A percentile compares a stretch with the other conserved stretches of the same genome.
Evolutionary conservation across 2,113 vertebrate species (phyloP).

Genomic region (Leucosticte australis): DNA sequence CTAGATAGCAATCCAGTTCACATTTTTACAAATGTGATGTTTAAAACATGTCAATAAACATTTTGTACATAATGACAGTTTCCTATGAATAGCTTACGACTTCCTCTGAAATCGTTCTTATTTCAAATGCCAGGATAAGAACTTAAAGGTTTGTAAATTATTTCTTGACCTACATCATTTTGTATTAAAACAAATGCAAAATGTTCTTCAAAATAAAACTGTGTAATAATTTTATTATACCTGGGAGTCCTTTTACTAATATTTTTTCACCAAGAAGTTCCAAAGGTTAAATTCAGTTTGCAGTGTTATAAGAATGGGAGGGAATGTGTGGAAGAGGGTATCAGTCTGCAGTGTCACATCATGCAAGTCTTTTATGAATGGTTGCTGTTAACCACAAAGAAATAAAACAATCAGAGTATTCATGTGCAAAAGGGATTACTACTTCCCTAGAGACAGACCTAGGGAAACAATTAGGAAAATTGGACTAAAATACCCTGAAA

Average conservation of each 20-base stretch:
- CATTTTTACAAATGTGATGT: conserved; percentile 72
- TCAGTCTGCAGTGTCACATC: background rate
- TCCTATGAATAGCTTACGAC: conserved; percentile 78
- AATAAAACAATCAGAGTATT: background rate
- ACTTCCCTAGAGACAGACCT: background rate
- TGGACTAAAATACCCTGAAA: background rate
- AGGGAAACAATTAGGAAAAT: background rate
- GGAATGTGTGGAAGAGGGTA: background rate
- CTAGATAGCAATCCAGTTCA: conserved; percentile 72
- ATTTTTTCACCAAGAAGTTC: background rate
- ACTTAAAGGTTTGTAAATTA: conserved; percentile 79
- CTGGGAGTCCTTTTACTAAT: conserved; percentile 27
- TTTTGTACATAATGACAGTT: conserved; percentile 79
- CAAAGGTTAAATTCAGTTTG: background rate
- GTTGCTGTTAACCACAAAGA: background rate
- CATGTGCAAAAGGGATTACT: background rate
- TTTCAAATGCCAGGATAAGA: conserved; percentile 77
- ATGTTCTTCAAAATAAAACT: conserved; percentile 77
- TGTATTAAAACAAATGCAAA: conserved; percentile 80
- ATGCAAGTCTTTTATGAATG: background rate
- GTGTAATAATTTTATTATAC: conserved; percentile 75
- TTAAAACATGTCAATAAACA: conserved; percentile 72
- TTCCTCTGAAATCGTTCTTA: conserved; percentile 80
- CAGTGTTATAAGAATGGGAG: background rate
- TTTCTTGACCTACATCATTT: conserved; percentile 80